Base-by-base conservation (phyloP, 2,797 vertebrate species). In the Leptatherina wallacei region DNA sequence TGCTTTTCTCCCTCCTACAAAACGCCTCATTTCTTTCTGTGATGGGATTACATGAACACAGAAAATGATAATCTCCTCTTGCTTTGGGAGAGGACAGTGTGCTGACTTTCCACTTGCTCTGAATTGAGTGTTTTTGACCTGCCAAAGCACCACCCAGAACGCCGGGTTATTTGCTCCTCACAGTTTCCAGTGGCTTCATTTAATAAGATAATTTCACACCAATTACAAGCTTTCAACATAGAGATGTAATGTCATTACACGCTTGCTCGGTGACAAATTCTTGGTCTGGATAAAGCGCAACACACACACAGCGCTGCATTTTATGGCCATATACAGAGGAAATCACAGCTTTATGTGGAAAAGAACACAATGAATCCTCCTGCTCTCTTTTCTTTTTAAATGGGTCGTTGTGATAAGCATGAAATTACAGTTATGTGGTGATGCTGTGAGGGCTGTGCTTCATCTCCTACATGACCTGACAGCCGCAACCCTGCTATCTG, bases 151-250 rank as follows among this genome's bases (percentile, higher is more conserved):
- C 29, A 54, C 49, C 52, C 60, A 3, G 84, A 80, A 63, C 3
- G 14, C 24, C 1, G 4, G 33, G 36, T 65, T 69, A 65, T 81
- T 82, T 85, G 66, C 56, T 75, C 65, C 75, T 33, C 20, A 16
- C 71, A 44, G 47, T 85, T 87, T 84, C 81, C 81, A 72, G 59
- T 58, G 81, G 86, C 82, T 86, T 84, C 84, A 68, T 84, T 84
- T 89, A 89, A 87, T 83, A 83, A 80, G 82, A 82, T 89, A 79
- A 90, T 89, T 91, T 91, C 86, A 91, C 82, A 84, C 83, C 74
- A 89, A 89, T 91, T 87, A 89, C 65, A 66, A 82, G 76, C 84
- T 70, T 80, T 85, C 75, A 77, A 64, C 59, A 36, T 77, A 73
- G 74, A 83, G 71, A 73, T 72, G 71, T 89, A 83, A 90, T 83